These are phyloP conservation scores for Acyrthosiphon pisum DNA, from an alignment of 1,140 invertebrate species.

Conservation along the genomic window DNA sequence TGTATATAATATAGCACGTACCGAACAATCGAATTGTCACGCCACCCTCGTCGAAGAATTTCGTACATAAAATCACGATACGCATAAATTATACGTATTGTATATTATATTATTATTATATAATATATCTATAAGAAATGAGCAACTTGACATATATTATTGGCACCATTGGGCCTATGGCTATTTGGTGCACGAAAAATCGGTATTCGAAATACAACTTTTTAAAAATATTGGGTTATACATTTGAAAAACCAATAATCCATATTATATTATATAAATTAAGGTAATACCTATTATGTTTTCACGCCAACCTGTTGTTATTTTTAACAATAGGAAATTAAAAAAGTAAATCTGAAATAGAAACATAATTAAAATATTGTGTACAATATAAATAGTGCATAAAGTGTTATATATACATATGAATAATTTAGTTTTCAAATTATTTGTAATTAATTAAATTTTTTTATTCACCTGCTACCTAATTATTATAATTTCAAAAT, in stretches of 20 bases:
- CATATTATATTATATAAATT: neutral
- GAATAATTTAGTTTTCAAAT: no score
- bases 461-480: no score
- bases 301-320: neutral
- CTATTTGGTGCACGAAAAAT: neutral
- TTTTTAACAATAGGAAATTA: neutral
- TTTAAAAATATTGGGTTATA: neutral
- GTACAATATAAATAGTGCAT: neutral
- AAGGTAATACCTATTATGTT: neutral
- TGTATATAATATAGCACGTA: neutral
- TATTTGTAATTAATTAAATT: no score
- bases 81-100: neutral
- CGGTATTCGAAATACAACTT: neutral
- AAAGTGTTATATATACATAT: no score
- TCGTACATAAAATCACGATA: neutral
- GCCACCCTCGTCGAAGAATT: constrained; percentile 46
- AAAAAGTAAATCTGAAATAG: neutral
- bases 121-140: neutral
- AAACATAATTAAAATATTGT: neutral
- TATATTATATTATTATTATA: neutral
- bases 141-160: neutral
- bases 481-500: no score
- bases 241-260: neutral
- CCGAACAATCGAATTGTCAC: constrained; percentile 23
- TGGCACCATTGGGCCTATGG: neutral